Evolutionary conservation across 1,140 invertebrate species (phyloP).

Genomic region (Neodiprion pinetum): DNA sequence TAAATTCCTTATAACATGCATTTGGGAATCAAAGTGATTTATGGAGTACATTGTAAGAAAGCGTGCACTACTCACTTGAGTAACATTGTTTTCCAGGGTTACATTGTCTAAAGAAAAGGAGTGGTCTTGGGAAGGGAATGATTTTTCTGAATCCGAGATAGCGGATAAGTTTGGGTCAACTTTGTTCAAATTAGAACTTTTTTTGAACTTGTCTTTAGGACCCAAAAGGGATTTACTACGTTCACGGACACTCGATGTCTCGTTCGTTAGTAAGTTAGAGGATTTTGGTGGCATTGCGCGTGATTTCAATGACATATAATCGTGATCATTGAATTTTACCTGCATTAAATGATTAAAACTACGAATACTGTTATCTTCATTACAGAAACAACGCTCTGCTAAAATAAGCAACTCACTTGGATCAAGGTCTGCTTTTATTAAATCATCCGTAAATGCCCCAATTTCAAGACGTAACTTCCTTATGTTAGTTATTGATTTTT

Average conservation of each 20-base stretch:
- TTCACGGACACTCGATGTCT: not conserved
- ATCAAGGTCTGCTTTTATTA: not conserved
- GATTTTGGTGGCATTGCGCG: not conserved
- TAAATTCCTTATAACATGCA: too few relatives aligned
- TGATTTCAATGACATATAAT: not conserved
- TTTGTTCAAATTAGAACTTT: not conserved
- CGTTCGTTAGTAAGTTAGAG: not conserved
- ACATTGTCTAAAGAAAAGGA: slow-evolving; percentile 21
- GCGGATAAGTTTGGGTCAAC: not conserved
- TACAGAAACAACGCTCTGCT: slow-evolving; percentile 4
- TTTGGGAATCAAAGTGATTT: not conserved
- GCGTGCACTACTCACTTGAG: slow-evolving; percentile 17
- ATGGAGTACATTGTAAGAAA: not conserved
- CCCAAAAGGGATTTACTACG: not conserved
- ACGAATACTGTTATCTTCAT: not conserved
- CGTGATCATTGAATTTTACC: not conserved
- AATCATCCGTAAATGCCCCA: slow-evolving; percentile 21
- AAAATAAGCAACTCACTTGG: not conserved
- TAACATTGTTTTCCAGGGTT: not conserved
- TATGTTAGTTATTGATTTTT: slow-evolving; percentile 22
- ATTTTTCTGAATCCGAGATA: not conserved
- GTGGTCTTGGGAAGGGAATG: slow-evolving; percentile 11
- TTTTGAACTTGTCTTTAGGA: slow-evolving; percentile 1
- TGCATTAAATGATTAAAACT: not conserved
- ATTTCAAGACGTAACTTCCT: slow-evolving; percentile 18